Conservation (phyloP, 2,113 vertebrate genomes). For the Oryzias woworae region DNA sequence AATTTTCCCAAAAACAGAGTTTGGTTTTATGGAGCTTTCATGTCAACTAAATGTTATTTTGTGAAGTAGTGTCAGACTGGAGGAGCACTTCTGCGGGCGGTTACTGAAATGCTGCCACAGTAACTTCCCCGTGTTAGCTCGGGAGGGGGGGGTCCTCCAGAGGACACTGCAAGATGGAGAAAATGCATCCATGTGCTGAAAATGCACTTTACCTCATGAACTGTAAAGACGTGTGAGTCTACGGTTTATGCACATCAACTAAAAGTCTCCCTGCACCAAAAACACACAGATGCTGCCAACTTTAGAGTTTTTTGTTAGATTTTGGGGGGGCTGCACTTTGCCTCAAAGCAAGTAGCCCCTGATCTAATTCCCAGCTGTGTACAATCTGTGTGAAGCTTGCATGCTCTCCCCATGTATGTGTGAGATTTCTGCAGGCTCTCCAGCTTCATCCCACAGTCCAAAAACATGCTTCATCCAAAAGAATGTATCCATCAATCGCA, state of each 20-base stretch:
- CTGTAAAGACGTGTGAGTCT: neutral
- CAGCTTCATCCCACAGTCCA: no score
- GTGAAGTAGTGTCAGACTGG: conserved; percentile 20
- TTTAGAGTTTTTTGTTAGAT: no score
- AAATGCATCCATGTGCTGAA: conserved; percentile 25
- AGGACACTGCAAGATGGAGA: conserved; percentile 15
- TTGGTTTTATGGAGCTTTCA: neutral
- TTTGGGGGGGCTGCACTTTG: no score
- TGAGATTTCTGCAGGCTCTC: no score
- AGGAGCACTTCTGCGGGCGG: conserved; percentile 30
- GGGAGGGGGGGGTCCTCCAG: conserved; percentile 17
- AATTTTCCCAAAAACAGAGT: neutral
- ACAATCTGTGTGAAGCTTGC: no score
- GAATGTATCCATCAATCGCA: no score
- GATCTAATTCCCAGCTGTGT: no score
- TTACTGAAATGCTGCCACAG: conserved; percentile 33
- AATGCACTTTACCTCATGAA: conserved; percentile 18
- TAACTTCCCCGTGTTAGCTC: conserved; percentile 1
- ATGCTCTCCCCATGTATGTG: no score
- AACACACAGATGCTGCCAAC: neutral
- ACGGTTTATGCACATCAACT: neutral
- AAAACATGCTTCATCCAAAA: no score
- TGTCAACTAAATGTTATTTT: conserved; percentile 2
- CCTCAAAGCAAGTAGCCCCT: no score
- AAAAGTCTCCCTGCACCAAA: conserved; percentile 1